Percentiles rank a stretch among this genome's conserved stretches.
These are phyloP conservation scores for Elanoides forficatus DNA, from an alignment of 2,113 vertebrate species.

Conservation along the genomic window DNA sequence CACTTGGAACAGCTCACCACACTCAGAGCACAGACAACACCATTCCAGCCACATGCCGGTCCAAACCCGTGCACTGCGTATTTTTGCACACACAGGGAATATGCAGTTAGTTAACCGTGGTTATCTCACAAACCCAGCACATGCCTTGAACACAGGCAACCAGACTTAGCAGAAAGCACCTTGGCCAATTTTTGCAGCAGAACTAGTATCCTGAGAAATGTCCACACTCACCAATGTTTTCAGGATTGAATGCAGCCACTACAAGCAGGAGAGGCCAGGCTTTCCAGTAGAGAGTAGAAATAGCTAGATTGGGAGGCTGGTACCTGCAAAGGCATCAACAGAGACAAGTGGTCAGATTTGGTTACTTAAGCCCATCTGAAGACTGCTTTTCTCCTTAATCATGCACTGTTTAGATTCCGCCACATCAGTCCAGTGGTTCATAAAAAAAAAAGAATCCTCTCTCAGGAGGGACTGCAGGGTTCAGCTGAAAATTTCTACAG, in stretches of 20 bases:
- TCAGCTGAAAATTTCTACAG: not conserved
- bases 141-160: not conserved
- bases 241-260: slow-evolving; percentile 94
- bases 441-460: not conserved
- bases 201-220: not conserved
- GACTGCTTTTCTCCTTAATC: not conserved
- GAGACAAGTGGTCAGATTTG: not conserved
- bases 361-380: not conserved
- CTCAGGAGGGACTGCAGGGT: not conserved
- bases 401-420: not conserved
- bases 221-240: slow-evolving; percentile 87
- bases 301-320: slow-evolving; percentile 93
- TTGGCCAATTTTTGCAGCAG: not conserved
- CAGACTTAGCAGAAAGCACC: not conserved
- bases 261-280: slow-evolving; percentile 95
- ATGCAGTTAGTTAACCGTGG: not conserved
- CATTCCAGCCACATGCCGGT: not conserved
- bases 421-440: not conserved
- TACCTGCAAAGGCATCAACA: slow-evolving; percentile 75
- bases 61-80: not conserved
- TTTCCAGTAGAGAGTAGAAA: slow-evolving; percentile 97
- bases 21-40: not conserved
- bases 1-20: not conserved
- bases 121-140: not conserved
- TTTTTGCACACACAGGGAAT: not conserved